Evolutionary conservation across 2,797 vertebrate genomes (phyloP), one percentile per base, ranked within the genome.

Genomic region (Scyliorhinus canicula): DNA sequence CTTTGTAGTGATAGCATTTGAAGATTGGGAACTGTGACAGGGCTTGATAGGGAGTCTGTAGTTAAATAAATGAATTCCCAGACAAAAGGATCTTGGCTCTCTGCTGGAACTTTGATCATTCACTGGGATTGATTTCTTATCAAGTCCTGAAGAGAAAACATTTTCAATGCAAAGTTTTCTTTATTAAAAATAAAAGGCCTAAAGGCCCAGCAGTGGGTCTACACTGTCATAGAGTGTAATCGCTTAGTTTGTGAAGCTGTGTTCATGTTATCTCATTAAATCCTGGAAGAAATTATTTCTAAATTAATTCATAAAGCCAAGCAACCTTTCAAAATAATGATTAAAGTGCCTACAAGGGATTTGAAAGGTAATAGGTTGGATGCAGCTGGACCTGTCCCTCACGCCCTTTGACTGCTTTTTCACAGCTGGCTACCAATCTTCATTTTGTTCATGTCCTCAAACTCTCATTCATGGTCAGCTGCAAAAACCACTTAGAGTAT

Each of bases 381-480:
- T 94, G 67, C 55, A 94, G 5, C 67, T 55, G 28, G 31, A 47
- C 63, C 63, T 93, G 63, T 96, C 85, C 95, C 96, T 97, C 96
- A 96, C 95, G 93, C 91, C 31, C 95, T 86, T 93, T 95, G 2
- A 95, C 96, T 96, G 95, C 96, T 96, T 95, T 96, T 96, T 97
- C 95, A 95, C 95, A 95, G 67, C 96, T 95, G 95, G 96, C 95
- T 96, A 95, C 93, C 95, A 95, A 96, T 95, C 95, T 60, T 96
- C 96, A 96, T 96, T 97, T 95, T 96, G 95, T 96, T 96, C 35
- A n/a, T 95, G 95, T 95, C 95, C 95, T 93, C 84, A 91, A 95
- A 96, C 93, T 96, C 93, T 96, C 95, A 96, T 86, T 96, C 96
- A 88, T 95, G 95, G 57, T 96, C 95, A 96, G 86, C 96, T 65